Percentiles rank a stretch among this genome's conserved stretches.
These are phyloP conservation scores for Trilocha varians DNA, from an alignment of 2,888 invertebrate genomes.

Conservation along the genomic window DNA sequence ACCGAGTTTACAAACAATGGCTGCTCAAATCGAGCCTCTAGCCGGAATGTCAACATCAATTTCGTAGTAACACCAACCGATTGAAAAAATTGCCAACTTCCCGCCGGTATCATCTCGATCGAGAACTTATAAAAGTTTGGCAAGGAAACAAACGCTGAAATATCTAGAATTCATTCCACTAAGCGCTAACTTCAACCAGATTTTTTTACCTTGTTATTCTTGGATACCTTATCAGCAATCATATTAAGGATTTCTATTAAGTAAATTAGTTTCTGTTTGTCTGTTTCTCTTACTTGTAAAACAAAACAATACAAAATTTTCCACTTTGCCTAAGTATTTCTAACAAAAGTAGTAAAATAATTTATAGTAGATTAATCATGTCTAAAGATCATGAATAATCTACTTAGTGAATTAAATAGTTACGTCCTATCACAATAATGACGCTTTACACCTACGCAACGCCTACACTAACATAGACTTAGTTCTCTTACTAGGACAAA, in stretches of 20 bases:
- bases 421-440: background rate
- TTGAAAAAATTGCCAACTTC: constrained; percentile 15
- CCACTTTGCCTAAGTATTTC: too few species aligned
- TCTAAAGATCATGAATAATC: background rate
- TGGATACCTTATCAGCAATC: too few species aligned
- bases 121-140: constrained; percentile 13
- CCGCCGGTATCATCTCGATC: constrained; percentile 10
- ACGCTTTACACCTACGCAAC: background rate
- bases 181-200: too few species aligned
- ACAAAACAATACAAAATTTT: too few species aligned
- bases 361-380: too few species aligned
- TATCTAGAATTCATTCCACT: background rate
- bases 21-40: constrained; percentile 22
- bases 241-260: too few species aligned
- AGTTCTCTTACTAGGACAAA: background rate
- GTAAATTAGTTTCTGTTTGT: too few species aligned
- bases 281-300: too few species aligned
- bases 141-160: constrained; percentile 12
- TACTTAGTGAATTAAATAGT: too few species aligned
- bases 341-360: too few species aligned
- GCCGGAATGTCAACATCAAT: constrained; percentile 26
- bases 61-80: constrained; percentile 15
- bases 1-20: constrained; percentile 33
- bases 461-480: background rate
- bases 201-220: too few species aligned